Base-by-base conservation (phyloP, 1,140 invertebrate species). In the Cydia amplana region DNA sequence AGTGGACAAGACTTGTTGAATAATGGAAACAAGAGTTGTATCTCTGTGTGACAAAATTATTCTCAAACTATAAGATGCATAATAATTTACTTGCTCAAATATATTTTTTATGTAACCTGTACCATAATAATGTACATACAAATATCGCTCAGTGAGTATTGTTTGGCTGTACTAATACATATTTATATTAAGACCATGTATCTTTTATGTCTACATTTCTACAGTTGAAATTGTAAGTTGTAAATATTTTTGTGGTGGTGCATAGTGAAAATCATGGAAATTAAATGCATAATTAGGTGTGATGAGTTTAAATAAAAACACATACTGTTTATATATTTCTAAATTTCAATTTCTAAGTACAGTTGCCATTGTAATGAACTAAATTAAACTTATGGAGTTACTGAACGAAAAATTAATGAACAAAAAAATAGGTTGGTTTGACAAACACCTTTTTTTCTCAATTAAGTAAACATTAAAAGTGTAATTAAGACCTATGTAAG, bases 81-180 rank as follows among this genome's bases (percentile, higher is more conserved):
- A 79, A 77, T 74, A 77, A 81, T 79, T 79, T 81, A 79, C 60
- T 81, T 81, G 80, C 80, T 81, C 80, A 81, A 81, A 79, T 73
- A 76, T 76, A 72, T 74, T 81, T 82, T 75, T 73, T 63, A 78
- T 82, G 32, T 70, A 43, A 18, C 32, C 65, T 40, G 65, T 70
- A 70, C 65, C 16, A 70, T 60, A 60, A 23, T 60, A 60, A 60
- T 60, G 55, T 60, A 60, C 55, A 23, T 60, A 60, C 20, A 23
- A 60, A 10, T 60, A 60, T 60, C 55, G 55, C 55, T 60, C 55
- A 60, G 55, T 60, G 20, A 60, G 55, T 60, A 60, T 60, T 60
- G 51, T 60, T 20, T 60, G 18, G 51, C 51, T 60, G 55, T 60
- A 60, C 55, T 23, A 60, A 60, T 60, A 60, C 20, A 60, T 23